Evolutionary conservation across 1,140 invertebrate species (phyloP).

Genomic region (Globodera ellingtonae): DNA sequence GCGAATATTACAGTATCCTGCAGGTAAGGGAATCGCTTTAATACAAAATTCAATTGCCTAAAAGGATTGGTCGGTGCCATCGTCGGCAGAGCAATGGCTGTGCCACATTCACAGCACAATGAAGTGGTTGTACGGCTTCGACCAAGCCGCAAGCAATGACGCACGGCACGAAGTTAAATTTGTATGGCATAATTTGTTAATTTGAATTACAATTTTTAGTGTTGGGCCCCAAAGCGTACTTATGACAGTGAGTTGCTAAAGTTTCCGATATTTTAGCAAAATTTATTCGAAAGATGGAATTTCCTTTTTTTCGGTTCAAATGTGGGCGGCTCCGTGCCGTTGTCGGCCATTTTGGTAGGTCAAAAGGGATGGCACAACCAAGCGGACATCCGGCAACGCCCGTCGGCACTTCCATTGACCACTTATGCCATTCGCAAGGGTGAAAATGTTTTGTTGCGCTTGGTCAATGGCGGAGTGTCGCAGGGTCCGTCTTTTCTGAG

Average conservation of each 20-base stretch:
- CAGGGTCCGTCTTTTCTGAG: slow-evolving; percentile 31
- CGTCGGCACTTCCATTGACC: slow-evolving; percentile 37
- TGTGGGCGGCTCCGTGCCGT: slow-evolving; percentile 60
- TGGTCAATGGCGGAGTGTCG: slow-evolving; percentile 64
- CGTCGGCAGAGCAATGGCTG: slow-evolving; percentile 55
- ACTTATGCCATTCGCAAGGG: slow-evolving; percentile 31
- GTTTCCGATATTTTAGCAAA: not conserved
- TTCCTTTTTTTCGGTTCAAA: slow-evolving; percentile 38
- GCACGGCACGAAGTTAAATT: slow-evolving; percentile 7
- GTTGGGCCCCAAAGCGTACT: slow-evolving; percentile 62
- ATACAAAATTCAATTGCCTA: slow-evolving; percentile 21
- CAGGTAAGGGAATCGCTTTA: slow-evolving; percentile 23
- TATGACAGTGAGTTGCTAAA: slow-evolving; percentile 40
- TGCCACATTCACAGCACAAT: slow-evolving; percentile 58
- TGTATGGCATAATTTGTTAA: not conserved
- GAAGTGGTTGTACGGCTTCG: slow-evolving; percentile 63
- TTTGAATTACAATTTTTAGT: slow-evolving; percentile 28
- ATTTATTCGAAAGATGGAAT: not conserved
- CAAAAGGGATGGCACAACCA: slow-evolving; percentile 61
- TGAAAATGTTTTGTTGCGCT: slow-evolving; percentile 48
- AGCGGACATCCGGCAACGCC: slow-evolving; percentile 51
- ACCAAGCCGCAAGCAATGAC: slow-evolving; percentile 38
- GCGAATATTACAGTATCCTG: slow-evolving; percentile 42
- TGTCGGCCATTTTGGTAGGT: slow-evolving; percentile 56
- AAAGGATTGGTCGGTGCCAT: slow-evolving; percentile 59